Percentiles rank a stretch among this genome's conserved stretches.
phyloP scores from a whole-genome alignment of 2,113 vertebrate species.

The Rhombomys opimus region DNA sequence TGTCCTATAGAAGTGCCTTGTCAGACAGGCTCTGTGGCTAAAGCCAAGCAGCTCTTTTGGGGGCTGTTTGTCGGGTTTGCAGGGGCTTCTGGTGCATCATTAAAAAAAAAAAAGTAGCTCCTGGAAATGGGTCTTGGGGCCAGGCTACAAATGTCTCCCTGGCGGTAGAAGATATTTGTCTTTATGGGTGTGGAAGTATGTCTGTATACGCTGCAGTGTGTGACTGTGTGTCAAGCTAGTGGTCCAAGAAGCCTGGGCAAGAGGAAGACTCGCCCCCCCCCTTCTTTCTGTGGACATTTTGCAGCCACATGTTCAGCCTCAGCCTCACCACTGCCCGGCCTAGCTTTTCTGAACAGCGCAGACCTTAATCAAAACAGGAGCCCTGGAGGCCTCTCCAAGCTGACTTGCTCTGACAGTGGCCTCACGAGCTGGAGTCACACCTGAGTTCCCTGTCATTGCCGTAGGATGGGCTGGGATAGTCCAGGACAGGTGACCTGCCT shows the following conservation, averaged over 20 bases:
- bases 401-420: not conserved
- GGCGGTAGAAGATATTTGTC: not conserved
- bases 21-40: slow-evolving; percentile 48
- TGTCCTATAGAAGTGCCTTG: not conserved
- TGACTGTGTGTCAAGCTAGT: not conserved
- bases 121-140: not conserved
- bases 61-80: not conserved
- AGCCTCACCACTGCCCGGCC: not conserved
- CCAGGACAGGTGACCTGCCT: not conserved
- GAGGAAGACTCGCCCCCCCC: not conserved
- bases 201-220: not conserved
- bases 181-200: not conserved
- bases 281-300: not conserved
- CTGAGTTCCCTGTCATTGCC: not conserved
- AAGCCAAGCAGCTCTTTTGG: not conserved
- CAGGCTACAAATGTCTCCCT: not conserved
- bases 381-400: not conserved
- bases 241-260: not conserved
- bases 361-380: not conserved
- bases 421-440: not conserved
- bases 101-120: not conserved
- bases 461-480: not conserved
- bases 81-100: not conserved
- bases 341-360: not conserved
- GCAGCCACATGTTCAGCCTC: not conserved